A percentile compares a stretch with the other conserved stretches of the same genome.
Evolutionary conservation across 2,888 invertebrate genomes (phyloP).

Genomic region (Hemaris fuciformis): DNA sequence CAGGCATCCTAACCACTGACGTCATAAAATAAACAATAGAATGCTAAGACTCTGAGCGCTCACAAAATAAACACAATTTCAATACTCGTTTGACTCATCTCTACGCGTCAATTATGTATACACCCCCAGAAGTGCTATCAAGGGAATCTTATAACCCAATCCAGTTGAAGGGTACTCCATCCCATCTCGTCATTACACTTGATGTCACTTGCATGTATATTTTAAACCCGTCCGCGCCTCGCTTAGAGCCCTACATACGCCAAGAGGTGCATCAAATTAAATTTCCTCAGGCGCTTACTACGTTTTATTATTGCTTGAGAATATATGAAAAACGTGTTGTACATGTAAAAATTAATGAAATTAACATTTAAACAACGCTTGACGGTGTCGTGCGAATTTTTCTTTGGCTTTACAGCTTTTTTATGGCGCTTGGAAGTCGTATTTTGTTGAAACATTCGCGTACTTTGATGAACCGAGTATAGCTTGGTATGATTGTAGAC

Average conservation of each 20-base stretch:
- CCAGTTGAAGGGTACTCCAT: background rate
- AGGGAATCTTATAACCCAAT: slow-evolving; percentile 3
- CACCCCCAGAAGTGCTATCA: background rate
- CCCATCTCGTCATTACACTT: slow-evolving; percentile 22
- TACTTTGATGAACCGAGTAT: background rate
- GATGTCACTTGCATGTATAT: slow-evolving; percentile 24
- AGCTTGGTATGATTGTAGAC: background rate
- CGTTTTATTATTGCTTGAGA: background rate
- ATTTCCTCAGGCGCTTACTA: background rate
- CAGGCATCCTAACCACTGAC: no score
- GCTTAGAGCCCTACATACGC: background rate
- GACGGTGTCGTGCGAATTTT: background rate
- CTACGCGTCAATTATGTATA: background rate
- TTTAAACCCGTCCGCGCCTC: background rate
- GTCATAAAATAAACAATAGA: no score
- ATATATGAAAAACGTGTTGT: background rate
- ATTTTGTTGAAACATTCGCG: background rate
- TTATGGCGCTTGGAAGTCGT: background rate
- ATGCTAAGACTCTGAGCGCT: no score
- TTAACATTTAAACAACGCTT: background rate
- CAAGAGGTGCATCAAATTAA: background rate
- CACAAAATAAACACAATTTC: background rate
- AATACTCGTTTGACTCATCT: background rate
- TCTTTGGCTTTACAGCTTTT: background rate
- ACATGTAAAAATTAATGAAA: background rate